Base-by-base conservation (phyloP, 2,888 invertebrate genomes). In the Nomada lathburiana region DNA sequence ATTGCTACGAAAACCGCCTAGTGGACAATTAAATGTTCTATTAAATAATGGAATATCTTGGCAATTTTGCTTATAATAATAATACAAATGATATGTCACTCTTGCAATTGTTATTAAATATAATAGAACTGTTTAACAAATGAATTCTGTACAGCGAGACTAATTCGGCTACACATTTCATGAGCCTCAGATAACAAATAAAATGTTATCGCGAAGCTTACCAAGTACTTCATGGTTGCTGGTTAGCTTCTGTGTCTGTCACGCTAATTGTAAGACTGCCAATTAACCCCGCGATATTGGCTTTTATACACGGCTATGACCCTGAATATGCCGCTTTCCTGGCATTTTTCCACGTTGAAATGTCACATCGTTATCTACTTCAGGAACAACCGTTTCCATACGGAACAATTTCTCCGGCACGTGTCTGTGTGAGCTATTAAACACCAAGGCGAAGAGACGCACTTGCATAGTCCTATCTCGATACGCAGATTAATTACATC, bases 291-390 rank as follows among this genome's bases (percentile, higher is more conserved):
- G 23, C 29, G n/a, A 64, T 44, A 53, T 20, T 47, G 44, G 85
- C 89, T 85, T 89, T 87, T 90, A 90, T 89, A 90, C 69, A 42
- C 53, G 36, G 50, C 36, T 29, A n/a, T 67, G 86, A 75, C 88
- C 89, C 85, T 89, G 83, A 82, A 80, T 81, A 42, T 73, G 26
- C 42, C 23, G 63, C 55, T 78, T 72, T 29, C 73, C 42, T n/a
- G 44, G n/a, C 13, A 71, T 80, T 83, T 80, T 84, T 85, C 26
- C 68, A 18, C 29, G 16, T 62, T 62, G 42, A 87, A 86, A 87
- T 86, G 86, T 84, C 86, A 86, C 72, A 60, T 23, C 7, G 63
- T 20, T 50, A 62, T 20, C 20, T n/a, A 16, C 5, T 47, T 20
- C 23, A 29, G 69, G 23, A 29, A 60, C 67, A 72, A 80, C 72